phyloP scores from a whole-genome alignment of 2,113 vertebrate genomes.

The Pollachius pollachius region DNA sequence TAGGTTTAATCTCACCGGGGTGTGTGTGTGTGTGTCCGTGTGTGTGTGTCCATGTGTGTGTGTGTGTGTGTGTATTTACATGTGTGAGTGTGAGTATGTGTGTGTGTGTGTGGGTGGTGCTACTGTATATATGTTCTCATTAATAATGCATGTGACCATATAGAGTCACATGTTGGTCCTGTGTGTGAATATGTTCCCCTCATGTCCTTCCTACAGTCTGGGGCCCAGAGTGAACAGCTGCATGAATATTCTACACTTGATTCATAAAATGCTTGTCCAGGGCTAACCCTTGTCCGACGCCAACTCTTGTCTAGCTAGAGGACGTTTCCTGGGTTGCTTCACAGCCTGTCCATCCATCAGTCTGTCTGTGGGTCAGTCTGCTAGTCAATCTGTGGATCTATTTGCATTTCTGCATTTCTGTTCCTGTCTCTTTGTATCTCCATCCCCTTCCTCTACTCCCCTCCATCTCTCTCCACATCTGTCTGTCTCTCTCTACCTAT shows the following conservation, averaged over 20 bases:
- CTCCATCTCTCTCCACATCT: too few species aligned
- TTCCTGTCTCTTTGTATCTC: neutral
- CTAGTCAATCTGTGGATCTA: too few species aligned
- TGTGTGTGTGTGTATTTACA: too few species aligned
- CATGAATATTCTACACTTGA: constrained; percentile 32
- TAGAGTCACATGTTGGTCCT: constrained; percentile 33
- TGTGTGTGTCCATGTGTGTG: constrained; percentile 15
- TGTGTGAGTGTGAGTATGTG: constrained; percentile 15
- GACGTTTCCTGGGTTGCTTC: too few species aligned
- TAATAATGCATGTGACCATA: constrained; percentile 51
- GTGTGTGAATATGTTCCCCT: constrained; percentile 30
- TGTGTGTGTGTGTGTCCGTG: constrained; percentile 1
- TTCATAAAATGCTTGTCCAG: constrained; percentile 10
- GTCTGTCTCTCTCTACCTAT: too few species aligned
- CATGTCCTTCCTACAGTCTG: constrained; percentile 41
- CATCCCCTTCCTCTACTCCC: too few species aligned
- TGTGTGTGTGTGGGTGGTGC: constrained; percentile 17
- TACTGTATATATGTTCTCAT: constrained; percentile 23
- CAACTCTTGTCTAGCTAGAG: too few species aligned
- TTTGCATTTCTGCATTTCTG: too few species aligned
- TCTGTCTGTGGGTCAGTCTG: too few species aligned
- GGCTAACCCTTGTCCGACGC: too few species aligned
- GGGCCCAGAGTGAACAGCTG: constrained; percentile 49
- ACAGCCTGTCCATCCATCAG: too few species aligned
- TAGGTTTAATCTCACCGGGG: too few species aligned